Evolutionary conservation across 2,888 invertebrate genomes (phyloP).

Genomic region (Subacronicta megacephala): DNA sequence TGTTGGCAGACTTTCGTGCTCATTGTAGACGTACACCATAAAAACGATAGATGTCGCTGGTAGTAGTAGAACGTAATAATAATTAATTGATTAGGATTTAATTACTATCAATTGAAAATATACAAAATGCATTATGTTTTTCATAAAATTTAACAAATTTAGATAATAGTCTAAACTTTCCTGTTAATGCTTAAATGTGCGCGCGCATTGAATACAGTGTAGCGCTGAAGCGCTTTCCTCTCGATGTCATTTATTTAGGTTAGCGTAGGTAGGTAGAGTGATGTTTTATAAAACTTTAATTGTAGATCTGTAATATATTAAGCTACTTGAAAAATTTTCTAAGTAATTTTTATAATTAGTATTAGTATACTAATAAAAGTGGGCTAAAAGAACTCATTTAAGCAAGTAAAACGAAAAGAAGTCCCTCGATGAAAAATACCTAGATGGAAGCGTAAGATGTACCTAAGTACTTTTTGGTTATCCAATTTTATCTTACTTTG

Average conservation of each 20-base stretch:
- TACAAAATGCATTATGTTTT: not conserved
- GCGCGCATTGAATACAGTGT: conserved; percentile 41
- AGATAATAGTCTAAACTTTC: conserved; percentile 28
- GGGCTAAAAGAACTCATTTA: too few species aligned
- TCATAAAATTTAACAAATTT: too few species aligned
- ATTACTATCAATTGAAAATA: not conserved
- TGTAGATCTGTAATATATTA: too few species aligned
- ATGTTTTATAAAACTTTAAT: too few species aligned
- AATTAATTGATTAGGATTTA: not conserved
- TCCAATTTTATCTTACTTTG: too few species aligned
- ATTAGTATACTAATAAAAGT: too few species aligned
- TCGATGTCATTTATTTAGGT: not conserved
- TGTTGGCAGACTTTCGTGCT: conserved; percentile 8
- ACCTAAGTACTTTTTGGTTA: too few species aligned
- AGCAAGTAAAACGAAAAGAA: too few species aligned
- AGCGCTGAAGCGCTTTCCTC: conserved; percentile 51
- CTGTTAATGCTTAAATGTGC: conserved; percentile 38
- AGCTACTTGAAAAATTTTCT: too few species aligned
- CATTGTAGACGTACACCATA: not conserved
- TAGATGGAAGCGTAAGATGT: too few species aligned
- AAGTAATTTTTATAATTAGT: too few species aligned
- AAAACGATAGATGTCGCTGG: not conserved
- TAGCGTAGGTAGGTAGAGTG: not conserved
- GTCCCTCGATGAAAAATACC: too few species aligned
- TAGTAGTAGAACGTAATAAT: not conserved